Evolutionary conservation across 1,140 invertebrate species (phyloP), one percentile per base, ranked within the genome.

Genomic region (Diachasma alloeum): DNA sequence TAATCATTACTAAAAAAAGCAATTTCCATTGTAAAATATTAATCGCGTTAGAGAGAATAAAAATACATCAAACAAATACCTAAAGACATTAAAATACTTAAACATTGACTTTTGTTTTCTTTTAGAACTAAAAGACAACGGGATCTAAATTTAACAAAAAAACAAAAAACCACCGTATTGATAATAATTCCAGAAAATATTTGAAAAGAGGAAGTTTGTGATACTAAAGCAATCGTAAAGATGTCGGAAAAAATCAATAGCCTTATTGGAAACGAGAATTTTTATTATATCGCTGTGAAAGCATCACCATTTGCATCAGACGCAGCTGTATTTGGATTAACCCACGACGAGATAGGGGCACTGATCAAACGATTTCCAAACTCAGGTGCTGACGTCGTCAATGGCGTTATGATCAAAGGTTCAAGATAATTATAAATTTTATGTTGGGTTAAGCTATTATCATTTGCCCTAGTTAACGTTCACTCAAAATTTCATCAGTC

Each of bases 231-330:
- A 72, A 72, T 44, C n/a, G 17, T 69, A 46, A 37, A 63, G 11
- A 70, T 26, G 80, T 77, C 83, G 53, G 83, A 86, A 75, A 86
- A 87, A 82, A 77, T 86, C 74, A 75, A 79, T 78, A 78, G 73
- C 78, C 76, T 80, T 42, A 80, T 82, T 78, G 78, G 77, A 5
- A 82, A 77, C 26, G 87, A 88, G 70, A 87, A 80, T 79, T 90
- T 87, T 78, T 87, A 88, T 85, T 96, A 96, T 87, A 89, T 94
- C 78, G 94, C 93, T 63, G 92, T 96, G 39, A 95, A 95, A 88
- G 95, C 93, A 10, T 95, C 94, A 0, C 87, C 95, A 53, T 93
- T 95, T 90, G 92, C 94, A 66, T 85, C 84, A 73, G 94, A 95
- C 82, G 93, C 92, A 83, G 90, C 92, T 80, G 93, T 94, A 5